Evolutionary conservation across 2,888 invertebrate species (phyloP), one percentile per base, ranked within the genome.

Genomic region (Caenorhabditis doughertyi): DNA sequence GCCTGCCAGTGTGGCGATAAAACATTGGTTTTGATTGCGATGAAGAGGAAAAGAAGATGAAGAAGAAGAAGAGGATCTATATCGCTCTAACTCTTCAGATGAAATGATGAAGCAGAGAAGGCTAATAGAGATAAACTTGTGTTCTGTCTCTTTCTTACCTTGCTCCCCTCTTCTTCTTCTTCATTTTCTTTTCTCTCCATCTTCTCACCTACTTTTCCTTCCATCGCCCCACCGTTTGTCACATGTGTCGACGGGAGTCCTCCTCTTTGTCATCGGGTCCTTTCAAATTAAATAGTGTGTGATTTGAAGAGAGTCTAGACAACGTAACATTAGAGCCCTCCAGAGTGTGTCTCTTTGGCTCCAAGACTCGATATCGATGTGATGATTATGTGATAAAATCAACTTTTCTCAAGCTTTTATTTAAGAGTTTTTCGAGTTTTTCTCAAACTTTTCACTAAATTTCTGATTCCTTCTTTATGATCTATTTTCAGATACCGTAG

Each of bases 11-110:
- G 67, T 25, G 44, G 35, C 62, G 64, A 73, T 81, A 74, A 74
- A 73, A 74, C 80, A 55, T 70, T 60, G 32, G 55, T 68, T 73
- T 68, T 74, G 73, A 74, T 80, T 70, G 68, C 80, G 55, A 73
- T 8, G 35, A 18, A 51, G 51, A 13, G 27, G 21, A 27, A 27
- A 16, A 7, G 18, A 13, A 16, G 25, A n/a, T n/a, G n/a, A n/a
- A n/a, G n/a, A n/a, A n/a, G n/a, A n/a, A n/a, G n/a, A n/a, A n/a
- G n/a, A n/a, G 42, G 42, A 18, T 35, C 32, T 58, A 18, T 49
- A 25, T 53, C 53, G 9, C 65, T 51, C 39, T 9, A 51, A 35
- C 35, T 65, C 51, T 65, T 35, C 18, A 39, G 39, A 39, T 39
- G 13, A 13, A 11, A 39, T 13, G 39, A 39, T 39, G 39, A 39